Evolutionary conservation across 64 coral and sea anemone species (phyloP).

Genomic region (Montipora cactus): DNA sequence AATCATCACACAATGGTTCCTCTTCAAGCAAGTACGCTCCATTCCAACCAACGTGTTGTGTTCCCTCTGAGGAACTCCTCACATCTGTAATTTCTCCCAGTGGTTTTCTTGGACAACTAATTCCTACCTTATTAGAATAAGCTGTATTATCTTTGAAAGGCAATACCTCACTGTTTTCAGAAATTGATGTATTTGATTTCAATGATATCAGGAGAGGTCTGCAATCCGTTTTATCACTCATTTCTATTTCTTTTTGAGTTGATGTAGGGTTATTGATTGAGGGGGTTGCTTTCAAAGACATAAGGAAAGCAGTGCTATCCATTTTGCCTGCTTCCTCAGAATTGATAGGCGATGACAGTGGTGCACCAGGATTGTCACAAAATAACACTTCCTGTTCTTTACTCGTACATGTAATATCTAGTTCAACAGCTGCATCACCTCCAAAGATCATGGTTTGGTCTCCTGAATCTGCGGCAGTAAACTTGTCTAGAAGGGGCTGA

Average conservation of each 20-base stretch:
- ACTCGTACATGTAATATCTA: conserved; percentile 8
- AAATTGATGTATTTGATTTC: background rate
- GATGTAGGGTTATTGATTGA: background rate
- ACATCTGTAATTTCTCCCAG: background rate
- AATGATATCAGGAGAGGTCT: background rate
- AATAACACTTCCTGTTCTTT: background rate
- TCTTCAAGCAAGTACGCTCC: background rate
- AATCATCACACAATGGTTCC: background rate
- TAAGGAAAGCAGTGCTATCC: conserved; percentile 17
- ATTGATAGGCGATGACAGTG: background rate
- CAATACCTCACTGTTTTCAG: background rate
- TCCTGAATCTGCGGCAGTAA: background rate
- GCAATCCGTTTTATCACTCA: conserved; percentile 2
- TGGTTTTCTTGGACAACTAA: background rate
- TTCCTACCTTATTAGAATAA: background rate
- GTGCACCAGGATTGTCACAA: background rate
- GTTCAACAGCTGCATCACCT: background rate
- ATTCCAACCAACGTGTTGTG: background rate
- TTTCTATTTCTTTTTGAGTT: background rate
- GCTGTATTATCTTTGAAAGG: background rate
- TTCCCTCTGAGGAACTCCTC: background rate
- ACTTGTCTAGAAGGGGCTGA: background rate
- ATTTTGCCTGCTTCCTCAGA: background rate
- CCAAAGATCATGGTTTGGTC: conserved; percentile 20
- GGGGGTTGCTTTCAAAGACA: background rate